Conservation (phyloP, 2,797 vertebrate species). For the Diplodus puntazzo region DNA sequence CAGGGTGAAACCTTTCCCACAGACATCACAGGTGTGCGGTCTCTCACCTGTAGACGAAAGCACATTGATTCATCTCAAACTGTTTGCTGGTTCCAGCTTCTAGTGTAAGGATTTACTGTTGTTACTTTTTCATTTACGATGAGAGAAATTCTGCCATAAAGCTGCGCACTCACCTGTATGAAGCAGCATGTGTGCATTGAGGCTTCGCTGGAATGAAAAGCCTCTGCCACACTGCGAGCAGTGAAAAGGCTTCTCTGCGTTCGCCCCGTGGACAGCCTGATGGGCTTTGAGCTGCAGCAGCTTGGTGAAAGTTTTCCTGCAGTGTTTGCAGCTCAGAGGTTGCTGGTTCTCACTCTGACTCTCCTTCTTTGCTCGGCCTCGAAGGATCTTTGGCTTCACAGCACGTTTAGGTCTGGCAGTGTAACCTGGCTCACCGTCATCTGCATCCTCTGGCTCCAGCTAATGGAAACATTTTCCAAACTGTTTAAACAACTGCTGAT, state of each 20-base stretch:
- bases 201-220: slow-evolving; percentile 77
- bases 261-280: slow-evolving; percentile 65
- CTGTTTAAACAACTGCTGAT: accelerated
- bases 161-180: slow-evolving; percentile 72
- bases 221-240: slow-evolving; percentile 76
- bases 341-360: slow-evolving; percentile 44
- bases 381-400: slow-evolving; percentile 38
- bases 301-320: slow-evolving; percentile 77
- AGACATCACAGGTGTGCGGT: slow-evolving; percentile 78
- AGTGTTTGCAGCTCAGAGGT: slow-evolving; percentile 75
- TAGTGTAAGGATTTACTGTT: neutral
- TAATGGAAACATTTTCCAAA: neutral
- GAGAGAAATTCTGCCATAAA: neutral
- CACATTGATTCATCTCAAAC: neutral
- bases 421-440: slow-evolving; percentile 39
- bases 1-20: slow-evolving; percentile 79
- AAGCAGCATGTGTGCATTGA: slow-evolving; percentile 77
- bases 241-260: slow-evolving; percentile 68
- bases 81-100: neutral
- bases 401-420: slow-evolving; percentile 43
- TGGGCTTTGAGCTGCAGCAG: slow-evolving; percentile 79
- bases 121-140: too few relatives aligned
- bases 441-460: slow-evolving; percentile 49
- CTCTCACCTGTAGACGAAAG: slow-evolving; percentile 63
- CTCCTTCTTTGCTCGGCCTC: slow-evolving; percentile 41